A percentile compares a stretch with the other conserved stretches of the same genome.
Conservation (phyloP, 2,888 invertebrate genomes). For the Polymixis flavicincta region DNA sequence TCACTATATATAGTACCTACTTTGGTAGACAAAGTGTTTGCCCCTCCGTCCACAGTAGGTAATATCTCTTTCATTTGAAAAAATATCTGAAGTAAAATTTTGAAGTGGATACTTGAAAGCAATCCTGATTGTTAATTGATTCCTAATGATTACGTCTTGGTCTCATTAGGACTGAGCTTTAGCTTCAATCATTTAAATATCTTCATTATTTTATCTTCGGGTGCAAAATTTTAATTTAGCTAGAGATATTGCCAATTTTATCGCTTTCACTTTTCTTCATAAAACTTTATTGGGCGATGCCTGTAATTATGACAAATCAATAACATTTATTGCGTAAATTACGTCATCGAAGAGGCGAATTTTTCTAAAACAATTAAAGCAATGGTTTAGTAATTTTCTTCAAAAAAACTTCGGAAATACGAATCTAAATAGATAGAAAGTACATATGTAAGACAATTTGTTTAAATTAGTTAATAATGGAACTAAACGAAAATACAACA, state of each 20-base stretch:
- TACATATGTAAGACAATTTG: no score
- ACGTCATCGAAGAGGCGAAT: background rate
- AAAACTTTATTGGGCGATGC: background rate
- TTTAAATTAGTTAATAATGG: background rate
- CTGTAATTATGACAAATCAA: background rate
- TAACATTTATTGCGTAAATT: background rate
- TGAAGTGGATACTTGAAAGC: conserved; percentile 37
- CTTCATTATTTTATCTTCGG: conserved; percentile 14
- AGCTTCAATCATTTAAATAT: conserved; percentile 22
- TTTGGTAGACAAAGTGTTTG: background rate
- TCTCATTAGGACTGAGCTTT: conserved; percentile 11
- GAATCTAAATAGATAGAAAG: no score
- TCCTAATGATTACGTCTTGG: conserved; percentile 10
- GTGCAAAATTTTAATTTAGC: background rate
- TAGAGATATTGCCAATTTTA: background rate
- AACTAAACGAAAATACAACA: background rate
- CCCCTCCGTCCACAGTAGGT: background rate
- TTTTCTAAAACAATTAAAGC: background rate
- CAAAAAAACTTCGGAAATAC: background rate
- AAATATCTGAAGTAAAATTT: conserved; percentile 19
- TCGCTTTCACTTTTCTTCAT: background rate
- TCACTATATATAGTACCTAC: background rate
- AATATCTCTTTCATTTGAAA: background rate
- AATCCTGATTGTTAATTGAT: conserved; percentile 49
- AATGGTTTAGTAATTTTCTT: background rate